Evolutionary conservation across 2,888 invertebrate species (phyloP), one percentile per base, ranked within the genome.

Genomic region (Aphidoletes aphidimyza): DNA sequence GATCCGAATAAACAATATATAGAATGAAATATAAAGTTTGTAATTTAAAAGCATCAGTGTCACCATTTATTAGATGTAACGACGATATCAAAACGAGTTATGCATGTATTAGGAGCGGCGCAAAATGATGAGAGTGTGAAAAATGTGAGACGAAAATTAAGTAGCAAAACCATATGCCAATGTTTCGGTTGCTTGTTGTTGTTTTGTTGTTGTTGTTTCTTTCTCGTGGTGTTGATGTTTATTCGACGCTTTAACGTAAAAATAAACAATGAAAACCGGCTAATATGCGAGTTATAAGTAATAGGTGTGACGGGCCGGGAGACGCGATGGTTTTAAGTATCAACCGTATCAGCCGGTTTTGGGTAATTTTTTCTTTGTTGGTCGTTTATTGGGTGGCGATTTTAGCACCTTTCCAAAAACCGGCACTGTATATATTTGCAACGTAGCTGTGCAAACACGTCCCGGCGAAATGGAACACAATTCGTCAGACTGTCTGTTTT

Each of bases 1-100:
- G n/a, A 69, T n/a, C 69, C 69, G 30, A 30, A 30, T 69, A 69
- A n/a, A n/a, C n/a, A n/a, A n/a, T n/a, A n/a, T n/a, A n/a, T n/a
- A n/a, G n/a, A n/a, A n/a, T n/a, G 69, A 69, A 69, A 69, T 69
- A 69, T 69, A n/a, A n/a, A n/a, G n/a, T 69, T 34, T n/a, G 69
- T 69, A 69, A 69, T 69, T 69, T 69, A 69, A 69, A 69, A 30
- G 17, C 69, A 69, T 69, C 69, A 69, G 69, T 69, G 69, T 69
- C 69, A 69, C 69, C 69, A 69, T 69, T 69, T 69, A 69, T 69
- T 69, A 69, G 69, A 69, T 69, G 69, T 30, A 69, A n/a, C 9
- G 3, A n/a, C n/a, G 69, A 69, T 69, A 69, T 69, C 69, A 69
- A 39, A 69, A 69, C 69, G 17, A 69, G 69, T 69, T 69, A 30